Conservation (phyloP, 2,113 vertebrate species). For the Apus apus region DNA sequence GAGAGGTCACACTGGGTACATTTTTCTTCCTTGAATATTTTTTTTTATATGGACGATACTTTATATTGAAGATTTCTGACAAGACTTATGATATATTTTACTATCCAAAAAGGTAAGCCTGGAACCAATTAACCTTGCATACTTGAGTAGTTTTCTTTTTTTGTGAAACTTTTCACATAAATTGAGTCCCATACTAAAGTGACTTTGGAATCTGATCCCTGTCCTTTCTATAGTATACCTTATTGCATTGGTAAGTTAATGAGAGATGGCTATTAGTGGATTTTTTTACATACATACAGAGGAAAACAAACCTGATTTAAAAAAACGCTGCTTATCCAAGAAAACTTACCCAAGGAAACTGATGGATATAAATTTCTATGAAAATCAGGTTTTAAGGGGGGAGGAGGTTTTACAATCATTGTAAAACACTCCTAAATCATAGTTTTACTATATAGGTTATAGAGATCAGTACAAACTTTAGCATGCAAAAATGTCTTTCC, state of each 20-base stretch:
- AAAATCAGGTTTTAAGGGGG: background rate
- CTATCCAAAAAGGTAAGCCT: background rate
- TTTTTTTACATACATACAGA: background rate
- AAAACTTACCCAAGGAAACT: background rate
- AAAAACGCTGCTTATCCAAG: background rate
- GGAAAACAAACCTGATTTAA: background rate
- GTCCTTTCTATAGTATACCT: background rate
- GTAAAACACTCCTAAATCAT: background rate
- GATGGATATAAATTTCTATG: background rate
- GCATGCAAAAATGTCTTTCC: background rate
- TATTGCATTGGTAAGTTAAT: background rate
- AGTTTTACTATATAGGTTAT: background rate
- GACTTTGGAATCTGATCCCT: background rate
- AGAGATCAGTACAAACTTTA: background rate
- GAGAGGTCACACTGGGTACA: fast-evolving
- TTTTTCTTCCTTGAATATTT: background rate
- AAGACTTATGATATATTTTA: background rate
- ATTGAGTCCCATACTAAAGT: background rate
- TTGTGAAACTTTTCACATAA: background rate
- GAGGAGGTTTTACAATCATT: background rate
- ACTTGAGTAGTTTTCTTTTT: background rate
- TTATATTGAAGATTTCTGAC: background rate
- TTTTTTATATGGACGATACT: background rate
- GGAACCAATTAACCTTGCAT: background rate
- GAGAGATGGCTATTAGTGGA: background rate